Evolutionary conservation across 2,797 vertebrate species (phyloP).

Genomic region (Rhodeus uyekii): DNA sequence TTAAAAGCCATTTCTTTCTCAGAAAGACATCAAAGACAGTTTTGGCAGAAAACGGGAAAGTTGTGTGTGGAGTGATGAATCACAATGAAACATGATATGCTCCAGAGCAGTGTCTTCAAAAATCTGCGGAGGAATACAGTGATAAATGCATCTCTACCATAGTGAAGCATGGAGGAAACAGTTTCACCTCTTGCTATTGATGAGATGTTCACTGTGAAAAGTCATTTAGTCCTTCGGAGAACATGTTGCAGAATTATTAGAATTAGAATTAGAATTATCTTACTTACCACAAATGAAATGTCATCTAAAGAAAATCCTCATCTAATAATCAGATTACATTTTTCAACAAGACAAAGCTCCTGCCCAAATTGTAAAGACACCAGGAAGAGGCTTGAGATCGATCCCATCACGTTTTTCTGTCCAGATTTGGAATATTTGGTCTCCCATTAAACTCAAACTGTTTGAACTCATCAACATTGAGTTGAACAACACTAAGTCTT

Average conservation of each 20-base stretch:
- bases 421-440: not conserved
- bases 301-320: no score
- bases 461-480: no score
- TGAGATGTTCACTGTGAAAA: no score
- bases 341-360: not conserved
- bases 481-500: no score
- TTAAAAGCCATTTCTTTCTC: not conserved
- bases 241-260: not conserved
- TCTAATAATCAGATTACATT: not conserved
- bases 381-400: not conserved
- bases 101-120: not conserved
- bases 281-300: not conserved
- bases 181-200: no score
- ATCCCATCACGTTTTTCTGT: not conserved
- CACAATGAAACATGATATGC: not conserved
- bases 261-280: no score
- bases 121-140: not conserved
- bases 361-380: not conserved
- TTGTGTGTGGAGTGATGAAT: not conserved
- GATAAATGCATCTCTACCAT: no score
- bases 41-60: not conserved
- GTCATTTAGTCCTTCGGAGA: not conserved
- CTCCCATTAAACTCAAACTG: not conserved
- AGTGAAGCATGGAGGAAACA: not conserved
- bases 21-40: not conserved